Evolutionary conservation across 2,113 vertebrate species (phyloP).

Genomic region (Xenopus borealis): DNA sequence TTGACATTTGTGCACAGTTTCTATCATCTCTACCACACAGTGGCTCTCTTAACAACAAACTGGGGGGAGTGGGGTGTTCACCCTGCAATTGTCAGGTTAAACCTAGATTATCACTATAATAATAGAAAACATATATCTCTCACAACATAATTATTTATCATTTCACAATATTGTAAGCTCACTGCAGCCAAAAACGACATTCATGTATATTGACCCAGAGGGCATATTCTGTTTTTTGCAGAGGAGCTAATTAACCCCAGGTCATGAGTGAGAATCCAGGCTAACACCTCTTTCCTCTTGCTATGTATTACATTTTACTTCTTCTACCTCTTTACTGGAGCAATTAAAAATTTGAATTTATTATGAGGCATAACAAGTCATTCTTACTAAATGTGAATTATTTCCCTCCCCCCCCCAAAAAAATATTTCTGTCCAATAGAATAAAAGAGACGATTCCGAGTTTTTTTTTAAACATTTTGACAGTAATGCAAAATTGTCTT

Average conservation of each 20-base stretch:
- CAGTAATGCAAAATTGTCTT: conserved; percentile 28
- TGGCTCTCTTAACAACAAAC: conserved; percentile 1
- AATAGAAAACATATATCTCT: conserved; percentile 29
- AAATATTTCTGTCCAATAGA: neutral
- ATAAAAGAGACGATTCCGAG: conserved; percentile 24
- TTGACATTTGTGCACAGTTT: conserved; percentile 17
- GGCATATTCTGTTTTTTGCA: conserved; percentile 45
- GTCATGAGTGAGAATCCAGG: conserved; percentile 44
- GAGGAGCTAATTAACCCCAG: conserved; percentile 46
- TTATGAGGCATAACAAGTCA: neutral
- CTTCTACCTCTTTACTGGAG: conserved; percentile 8
- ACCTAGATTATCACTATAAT: conserved; percentile 34
- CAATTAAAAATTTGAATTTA: conserved; percentile 1
- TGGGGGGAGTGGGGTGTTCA: neutral
- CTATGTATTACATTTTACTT: conserved; percentile 29
- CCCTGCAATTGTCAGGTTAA: conserved; percentile 33
- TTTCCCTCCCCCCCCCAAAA: neutral
- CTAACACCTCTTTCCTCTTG: conserved; percentile 35
- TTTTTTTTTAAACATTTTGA: conserved; percentile 22
- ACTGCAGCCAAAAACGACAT: conserved; percentile 29
- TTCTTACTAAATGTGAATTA: neutral
- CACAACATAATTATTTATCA: conserved; percentile 42
- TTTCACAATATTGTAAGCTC: conserved; percentile 37
- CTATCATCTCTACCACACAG: conserved; percentile 17
- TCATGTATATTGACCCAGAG: conserved; percentile 38